Evolutionary conservation across 2,888 invertebrate genomes (phyloP), one percentile per base, ranked within the genome.

Genomic region (Diloba caeruleocephala): DNA sequence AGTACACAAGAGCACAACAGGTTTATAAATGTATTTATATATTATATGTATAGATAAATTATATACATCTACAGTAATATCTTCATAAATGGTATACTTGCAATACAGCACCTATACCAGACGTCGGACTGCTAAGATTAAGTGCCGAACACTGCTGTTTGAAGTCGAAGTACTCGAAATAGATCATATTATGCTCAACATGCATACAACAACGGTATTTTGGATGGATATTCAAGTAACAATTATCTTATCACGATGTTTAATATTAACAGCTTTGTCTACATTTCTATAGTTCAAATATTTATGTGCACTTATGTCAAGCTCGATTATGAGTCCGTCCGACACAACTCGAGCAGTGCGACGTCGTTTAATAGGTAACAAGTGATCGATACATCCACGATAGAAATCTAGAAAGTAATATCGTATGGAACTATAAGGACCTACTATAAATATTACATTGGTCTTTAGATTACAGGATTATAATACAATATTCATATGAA

Each of bases 1-100:
- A 81, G 82, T 85, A 84, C 78, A 84, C 81, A 81, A 74, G 84
- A 84, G 83, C 81, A 85, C 88, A 88, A 87, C 89, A 88, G 75
- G 81, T 84, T 76, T 79, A 76, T 82, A 82, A 79, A 81, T 66
- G 59, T 69, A 77, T 80, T 75, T 79, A 80, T 77, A 80, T 73
- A 78, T 66, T 36, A 54, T 65, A 68, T 61, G 62, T 67, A 76
- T 66, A 71, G 14, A 64, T 67, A 55, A 63, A 53, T 63, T 72
- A 82, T 75, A 71, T 62, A 71, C 61, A 67, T 58, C 51, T 66
- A 60, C 59, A 51, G 45, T 60, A 34, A 34, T 45, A 58, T 52
- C 12, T 19, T 53, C 59, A 56, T 54, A 33, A 34, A 48, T 21
- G 21, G 41, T 44, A 37, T 43, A 62, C 36, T 32, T 41, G 52